These are phyloP conservation scores for Scomber japonicus DNA, from an alignment of 2,113 vertebrate genomes.

Conservation along the genomic window DNA sequence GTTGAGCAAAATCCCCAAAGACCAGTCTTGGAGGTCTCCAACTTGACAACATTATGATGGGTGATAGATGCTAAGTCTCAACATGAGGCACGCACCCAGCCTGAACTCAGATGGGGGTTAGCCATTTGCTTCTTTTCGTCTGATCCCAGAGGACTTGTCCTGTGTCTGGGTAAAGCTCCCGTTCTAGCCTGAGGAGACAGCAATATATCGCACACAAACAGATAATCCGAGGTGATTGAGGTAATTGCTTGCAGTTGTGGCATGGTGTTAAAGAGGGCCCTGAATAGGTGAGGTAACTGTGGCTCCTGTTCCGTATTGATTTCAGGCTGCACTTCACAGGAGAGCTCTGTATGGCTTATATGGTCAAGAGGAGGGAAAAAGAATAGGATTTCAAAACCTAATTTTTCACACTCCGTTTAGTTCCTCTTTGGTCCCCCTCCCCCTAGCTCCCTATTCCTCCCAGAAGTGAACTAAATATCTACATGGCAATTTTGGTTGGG, in stretches of 20 bases:
- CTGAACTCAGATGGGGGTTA: constrained; percentile 37
- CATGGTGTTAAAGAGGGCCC: constrained; percentile 51
- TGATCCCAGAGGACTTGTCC: constrained; percentile 62
- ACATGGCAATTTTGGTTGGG: constrained; percentile 71
- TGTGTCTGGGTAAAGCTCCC: constrained; percentile 44
- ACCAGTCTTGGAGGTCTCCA: constrained; percentile 33
- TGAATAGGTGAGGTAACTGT: constrained; percentile 67
- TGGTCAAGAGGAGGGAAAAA: constrained; percentile 22
- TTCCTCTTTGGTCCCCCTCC: not conserved
- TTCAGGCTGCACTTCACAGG: constrained; percentile 52
- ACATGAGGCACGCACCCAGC: constrained; percentile 35
- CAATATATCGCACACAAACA: constrained; percentile 62
- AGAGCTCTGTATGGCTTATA: constrained; percentile 32
- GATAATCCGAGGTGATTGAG: constrained; percentile 73
- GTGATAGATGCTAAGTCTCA: constrained; percentile 51
- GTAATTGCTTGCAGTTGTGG: constrained; percentile 83
- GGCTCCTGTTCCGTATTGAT: constrained; percentile 72
- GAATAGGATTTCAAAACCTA: constrained; percentile 50
- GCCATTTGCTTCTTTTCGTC: constrained; percentile 34
- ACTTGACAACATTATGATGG: constrained; percentile 40
- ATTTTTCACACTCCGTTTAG: constrained; percentile 54
- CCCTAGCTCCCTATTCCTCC: constrained; percentile 10
- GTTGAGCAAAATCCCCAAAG: not conserved
- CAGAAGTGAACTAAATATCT: constrained; percentile 61
- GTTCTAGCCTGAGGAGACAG: constrained; percentile 53